Evolutionary conservation across 2,797 vertebrate species (phyloP).

Genomic region (Coluber constrictor): DNA sequence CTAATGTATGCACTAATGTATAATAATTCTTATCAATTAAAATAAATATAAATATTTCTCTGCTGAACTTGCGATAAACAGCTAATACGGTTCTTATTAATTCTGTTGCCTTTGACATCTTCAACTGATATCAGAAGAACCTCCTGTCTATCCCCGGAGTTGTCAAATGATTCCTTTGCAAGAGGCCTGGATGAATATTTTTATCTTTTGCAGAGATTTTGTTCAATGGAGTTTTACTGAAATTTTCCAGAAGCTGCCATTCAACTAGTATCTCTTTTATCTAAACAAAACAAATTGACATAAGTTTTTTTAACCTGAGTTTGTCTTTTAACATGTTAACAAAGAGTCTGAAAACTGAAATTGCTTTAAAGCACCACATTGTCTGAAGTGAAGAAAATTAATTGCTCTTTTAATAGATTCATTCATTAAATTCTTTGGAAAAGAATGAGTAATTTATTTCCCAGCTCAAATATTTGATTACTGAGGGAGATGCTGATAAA

Average conservation of each 20-base stretch:
- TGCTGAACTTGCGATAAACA: slow-evolving; percentile 38
- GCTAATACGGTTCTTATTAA: slow-evolving; percentile 14
- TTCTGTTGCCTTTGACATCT: slow-evolving; percentile 26
- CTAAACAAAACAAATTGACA: background rate
- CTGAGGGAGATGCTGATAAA: slow-evolving; percentile 28
- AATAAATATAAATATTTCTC: slow-evolving; percentile 56
- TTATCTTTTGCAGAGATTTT: slow-evolving; percentile 1
- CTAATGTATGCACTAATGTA: slow-evolving; percentile 21
- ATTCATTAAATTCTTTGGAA: background rate
- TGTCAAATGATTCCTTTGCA: slow-evolving; percentile 9
- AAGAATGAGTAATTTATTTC: slow-evolving; percentile 16
- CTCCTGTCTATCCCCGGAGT: slow-evolving; percentile 27
- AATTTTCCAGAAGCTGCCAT: slow-evolving; percentile 1
- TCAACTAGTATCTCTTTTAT: background rate
- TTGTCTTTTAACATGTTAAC: slow-evolving; percentile 8
- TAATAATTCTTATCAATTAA: slow-evolving; percentile 55
- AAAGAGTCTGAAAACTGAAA: background rate
- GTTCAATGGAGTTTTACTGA: background rate
- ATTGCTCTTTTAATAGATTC: slow-evolving; percentile 11
- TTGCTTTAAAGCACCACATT: background rate
- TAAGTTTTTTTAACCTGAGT: slow-evolving; percentile 15
- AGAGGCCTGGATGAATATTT: background rate
- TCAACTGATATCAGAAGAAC: background rate
- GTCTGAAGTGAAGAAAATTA: background rate
- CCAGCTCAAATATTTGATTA: slow-evolving; percentile 35